These are phyloP conservation scores for Loxodonta africana DNA, from an alignment of 2,113 vertebrate genomes.

Conservation along the genomic window DNA sequence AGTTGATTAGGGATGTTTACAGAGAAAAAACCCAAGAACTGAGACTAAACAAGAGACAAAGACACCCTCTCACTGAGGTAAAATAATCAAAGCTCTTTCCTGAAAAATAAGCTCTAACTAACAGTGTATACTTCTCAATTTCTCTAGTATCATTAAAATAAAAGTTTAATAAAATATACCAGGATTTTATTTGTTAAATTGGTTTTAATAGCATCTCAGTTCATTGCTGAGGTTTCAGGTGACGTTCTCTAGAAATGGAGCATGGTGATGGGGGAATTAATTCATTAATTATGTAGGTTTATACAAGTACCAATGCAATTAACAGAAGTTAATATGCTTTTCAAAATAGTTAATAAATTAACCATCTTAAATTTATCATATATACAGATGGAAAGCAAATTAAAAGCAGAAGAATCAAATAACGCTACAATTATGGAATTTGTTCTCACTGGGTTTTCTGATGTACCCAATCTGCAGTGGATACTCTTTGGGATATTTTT, in stretches of 20 bases:
- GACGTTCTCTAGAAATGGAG: neutral
- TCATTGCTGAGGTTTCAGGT: neutral
- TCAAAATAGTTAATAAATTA: neutral
- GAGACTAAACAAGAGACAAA: neutral
- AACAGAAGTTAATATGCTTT: neutral
- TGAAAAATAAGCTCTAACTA: fast-evolving
- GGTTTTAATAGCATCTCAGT: neutral
- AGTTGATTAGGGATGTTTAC: neutral
- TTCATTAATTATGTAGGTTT: neutral
- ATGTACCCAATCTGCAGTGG: slow-evolving; percentile 10
- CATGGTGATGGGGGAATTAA: neutral
- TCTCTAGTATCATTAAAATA: neutral
- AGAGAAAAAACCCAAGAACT: neutral
- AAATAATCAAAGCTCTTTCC: neutral
- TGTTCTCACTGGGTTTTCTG: slow-evolving; percentile 73
- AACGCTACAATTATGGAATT: slow-evolving; percentile 41
- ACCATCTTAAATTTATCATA: neutral
- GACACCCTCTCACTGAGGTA: fast-evolving
- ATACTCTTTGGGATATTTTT: slow-evolving; percentile 67
- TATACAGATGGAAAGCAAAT: slow-evolving; percentile 37
- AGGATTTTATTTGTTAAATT: neutral
- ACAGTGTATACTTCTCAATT: neutral
- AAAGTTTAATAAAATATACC: neutral
- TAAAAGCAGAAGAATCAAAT: slow-evolving; percentile 18
- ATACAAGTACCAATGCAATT: fast-evolving